Base-by-base conservation (phyloP, 1,140 invertebrate genomes). In the Dendroctonus ponderosae region DNA sequence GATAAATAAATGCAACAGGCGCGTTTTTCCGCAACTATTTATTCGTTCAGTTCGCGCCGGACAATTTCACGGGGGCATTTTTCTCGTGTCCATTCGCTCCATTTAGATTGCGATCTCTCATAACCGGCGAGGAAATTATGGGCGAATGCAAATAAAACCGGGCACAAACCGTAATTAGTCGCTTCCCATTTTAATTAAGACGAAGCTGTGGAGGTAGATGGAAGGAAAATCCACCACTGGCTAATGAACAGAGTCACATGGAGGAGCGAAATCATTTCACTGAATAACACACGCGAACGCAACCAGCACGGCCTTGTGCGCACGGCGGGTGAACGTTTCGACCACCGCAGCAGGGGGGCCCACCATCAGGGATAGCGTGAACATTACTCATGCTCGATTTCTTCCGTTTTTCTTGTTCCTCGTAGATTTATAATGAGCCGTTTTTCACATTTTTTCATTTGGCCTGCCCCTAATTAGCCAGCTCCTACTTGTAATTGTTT, bases 171-270 rank as follows among this genome's bases (percentile, higher is more conserved):
- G 41, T 61, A 61, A 61, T 61, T 61, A 61, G 58, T 61, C 50
- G 44, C 58, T 61, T 61, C 58, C 58, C 58, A 61, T 61, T 61
- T 61, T 61, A 61, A 61, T 61, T 61, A 61, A 61, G 46, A 50
- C 48, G 26, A 26, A 26, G 26, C 26, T 26, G 26, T 26, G 26
- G 26, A 26, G 3, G 1, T 26, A 26, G 26, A 26, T 26, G 26
- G 26, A 26, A 26, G 26, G 26, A 26, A 26, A 26, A 26, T 26
- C 26, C 26, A 26, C 26, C 26, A 26, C 26, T 26, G 26, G 26
- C 26, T 26, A 26, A 26, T 26, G 26, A 26, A 26, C 26, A 26
- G 26, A 26, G 26, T 26, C 26, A 26, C 26, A 26, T 26, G 26
- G 26, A 26, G 26, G 26, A 26, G 26, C 26, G 26, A 26, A 26